Conservation (phyloP, 2,888 invertebrate species). For the Conops quadrifasciatus region DNA sequence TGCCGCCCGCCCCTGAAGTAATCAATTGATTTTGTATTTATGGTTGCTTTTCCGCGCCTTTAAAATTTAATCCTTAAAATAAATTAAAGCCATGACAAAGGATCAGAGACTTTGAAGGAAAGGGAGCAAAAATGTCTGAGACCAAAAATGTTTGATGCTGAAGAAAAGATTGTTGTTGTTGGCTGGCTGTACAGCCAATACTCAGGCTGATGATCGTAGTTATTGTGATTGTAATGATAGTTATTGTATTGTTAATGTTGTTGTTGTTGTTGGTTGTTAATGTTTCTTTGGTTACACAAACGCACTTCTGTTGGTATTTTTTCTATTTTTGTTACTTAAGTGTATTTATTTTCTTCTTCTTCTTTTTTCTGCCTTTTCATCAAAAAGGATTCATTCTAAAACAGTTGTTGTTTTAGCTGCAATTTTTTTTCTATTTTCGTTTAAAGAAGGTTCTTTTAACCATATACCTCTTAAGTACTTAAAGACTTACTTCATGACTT, state of each 20-base stretch:
- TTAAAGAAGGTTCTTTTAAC: background rate
- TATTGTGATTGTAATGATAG: too few species aligned
- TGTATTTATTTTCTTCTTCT: conserved; percentile 3
- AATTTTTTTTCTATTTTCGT: background rate
- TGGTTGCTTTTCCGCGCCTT: background rate
- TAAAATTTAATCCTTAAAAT: conserved; percentile 33
- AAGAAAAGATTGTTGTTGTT: background rate
- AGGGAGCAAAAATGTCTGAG: background rate
- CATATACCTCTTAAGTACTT: conserved; percentile 6
- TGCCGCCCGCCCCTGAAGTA: conserved; percentile 25
- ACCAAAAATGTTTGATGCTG: background rate
- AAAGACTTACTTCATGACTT: conserved; percentile 27
- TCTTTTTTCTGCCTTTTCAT: background rate
- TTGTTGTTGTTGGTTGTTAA: background rate
- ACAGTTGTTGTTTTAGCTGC: conserved; percentile 3
- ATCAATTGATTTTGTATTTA: conserved; percentile 7
- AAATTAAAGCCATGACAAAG: conserved; percentile 34
- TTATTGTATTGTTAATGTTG: background rate
- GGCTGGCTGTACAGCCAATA: background rate
- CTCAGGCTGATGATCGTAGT: too few species aligned
- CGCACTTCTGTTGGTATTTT: background rate
- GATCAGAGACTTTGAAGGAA: background rate
- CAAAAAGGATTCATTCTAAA: background rate
- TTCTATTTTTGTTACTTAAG: background rate
- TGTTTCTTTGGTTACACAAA: too few species aligned